phyloP scores from a whole-genome alignment of 2,113 vertebrate species.

The Aythya baeri region DNA sequence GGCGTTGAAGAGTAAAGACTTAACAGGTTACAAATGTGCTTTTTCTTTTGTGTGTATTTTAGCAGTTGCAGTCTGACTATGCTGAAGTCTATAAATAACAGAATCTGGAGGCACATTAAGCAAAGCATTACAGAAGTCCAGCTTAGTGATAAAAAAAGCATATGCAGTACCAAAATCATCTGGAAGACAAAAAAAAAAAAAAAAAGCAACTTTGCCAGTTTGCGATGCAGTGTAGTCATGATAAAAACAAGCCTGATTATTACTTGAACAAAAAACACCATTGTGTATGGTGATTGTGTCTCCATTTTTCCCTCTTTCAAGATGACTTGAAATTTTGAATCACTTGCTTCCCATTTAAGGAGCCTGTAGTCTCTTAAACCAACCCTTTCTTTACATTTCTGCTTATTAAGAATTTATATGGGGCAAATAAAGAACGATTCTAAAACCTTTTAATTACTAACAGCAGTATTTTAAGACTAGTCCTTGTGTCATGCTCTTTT shows the following conservation, averaged over 20 bases:
- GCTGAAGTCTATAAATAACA: slow-evolving; percentile 71
- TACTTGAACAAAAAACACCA: slow-evolving; percentile 57
- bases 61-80: slow-evolving; percentile 58
- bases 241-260: slow-evolving; percentile 53
- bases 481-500: background rate
- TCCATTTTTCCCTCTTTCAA: slow-evolving; percentile 42
- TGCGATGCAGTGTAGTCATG: background rate
- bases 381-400: background rate
- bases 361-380: background rate
- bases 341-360: slow-evolving; percentile 26
- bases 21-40: slow-evolving; percentile 23
- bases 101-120: slow-evolving; percentile 66
- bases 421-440: background rate
- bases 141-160: slow-evolving; percentile 60
- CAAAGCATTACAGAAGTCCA: slow-evolving; percentile 51
- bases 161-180: slow-evolving; percentile 53
- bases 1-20: slow-evolving; percentile 1
- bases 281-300: slow-evolving; percentile 42
- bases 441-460: background rate
- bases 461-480: background rate
- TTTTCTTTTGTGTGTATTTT: slow-evolving; percentile 51
- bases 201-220: slow-evolving; percentile 21
- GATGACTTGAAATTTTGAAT: slow-evolving; percentile 54
- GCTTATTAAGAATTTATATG: background rate
- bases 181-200: background rate